A percentile compares a stretch with the other conserved stretches of the same genome.
Evolutionary conservation across 1,140 invertebrate species (phyloP).

Genomic region (Venturia canescens): DNA sequence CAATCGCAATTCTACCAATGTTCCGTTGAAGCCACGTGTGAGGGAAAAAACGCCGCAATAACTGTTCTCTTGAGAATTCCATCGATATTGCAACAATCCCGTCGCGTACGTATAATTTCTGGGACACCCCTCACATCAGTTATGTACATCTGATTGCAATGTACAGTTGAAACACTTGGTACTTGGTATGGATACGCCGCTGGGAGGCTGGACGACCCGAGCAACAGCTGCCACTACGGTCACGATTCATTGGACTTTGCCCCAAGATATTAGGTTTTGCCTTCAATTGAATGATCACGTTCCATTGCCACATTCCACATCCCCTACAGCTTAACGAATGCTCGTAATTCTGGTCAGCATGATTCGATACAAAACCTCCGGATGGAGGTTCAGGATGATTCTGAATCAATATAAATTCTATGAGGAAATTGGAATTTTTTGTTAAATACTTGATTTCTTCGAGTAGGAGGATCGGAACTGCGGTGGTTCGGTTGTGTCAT

Average conservation of each 20-base stretch:
- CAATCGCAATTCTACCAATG: too few species aligned
- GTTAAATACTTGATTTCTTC: too few species aligned
- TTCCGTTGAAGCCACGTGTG: too few species aligned
- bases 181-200: conserved; percentile 22
- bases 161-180: conserved; percentile 31
- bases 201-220: conserved; percentile 11
- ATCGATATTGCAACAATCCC: too few species aligned
- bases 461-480: too few species aligned
- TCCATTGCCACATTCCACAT: neutral
- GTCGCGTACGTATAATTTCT: too few species aligned
- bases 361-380: neutral
- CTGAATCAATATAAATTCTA: neutral
- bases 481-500: too few species aligned
- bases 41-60: too few species aligned
- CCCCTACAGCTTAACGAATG: neutral
- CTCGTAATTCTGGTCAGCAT: neutral
- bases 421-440: too few species aligned
- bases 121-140: too few species aligned
- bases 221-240: conserved; percentile 40
- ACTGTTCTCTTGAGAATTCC: too few species aligned
- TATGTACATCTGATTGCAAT: neutral
- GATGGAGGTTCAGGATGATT: too few species aligned
- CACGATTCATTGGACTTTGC: conserved; percentile 38
- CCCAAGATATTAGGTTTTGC: conserved; percentile 38
- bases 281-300: conserved; percentile 31